Base-by-base conservation (phyloP, 2,797 vertebrate species). In the Huso huso region DNA sequence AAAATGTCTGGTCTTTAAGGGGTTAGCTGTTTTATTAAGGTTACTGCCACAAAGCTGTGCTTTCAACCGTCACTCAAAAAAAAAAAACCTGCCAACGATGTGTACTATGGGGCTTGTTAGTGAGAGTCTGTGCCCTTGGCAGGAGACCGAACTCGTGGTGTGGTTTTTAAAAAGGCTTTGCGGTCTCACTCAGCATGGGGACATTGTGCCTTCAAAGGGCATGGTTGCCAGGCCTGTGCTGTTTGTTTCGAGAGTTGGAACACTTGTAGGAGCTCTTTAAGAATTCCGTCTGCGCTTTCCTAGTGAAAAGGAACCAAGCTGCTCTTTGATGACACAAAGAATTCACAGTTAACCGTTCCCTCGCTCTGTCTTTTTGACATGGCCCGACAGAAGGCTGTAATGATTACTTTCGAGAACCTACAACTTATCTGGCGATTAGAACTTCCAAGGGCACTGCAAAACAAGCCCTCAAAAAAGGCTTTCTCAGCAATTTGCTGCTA, bases 171-270 rank as follows among this genome's bases (percentile, higher is more conserved):
- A 37, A 37, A 37, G 23, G 2, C 23, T 37, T 37, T 37, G 4
- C 23, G 23, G 23, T 37, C 23, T 37, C 23, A 37, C 23, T 37
- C 80, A 71, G 79, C 50, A 75, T 85, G 85, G 87, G 85, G 82
- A 88, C 85, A 82, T 84, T 74, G 80, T 79, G 76, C 77, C 84
- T 85, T 80, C 75, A 84, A 84, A 84, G 84, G 83, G 71, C 82
- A 82, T 49, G 70, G 78, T 76, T 84, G 79, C 80, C 77, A 72
- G 82, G 79, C 78, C 83, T 79, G 75, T 77, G 78, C 83, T 87
- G 83, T 88, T 84, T 87, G 84, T 87, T 86, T 85, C 82, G 5
- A 85, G 81, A 82, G 79, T 81, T 71, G 77, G 73, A 81, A 82
- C 84, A 82, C 79, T 83, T 80, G 82, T 86, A 81, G 81, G 80